Percentiles rank a stretch among this genome's conserved stretches.
Conservation (phyloP, 2,888 invertebrate genomes). For the Tortricodes alternella region DNA sequence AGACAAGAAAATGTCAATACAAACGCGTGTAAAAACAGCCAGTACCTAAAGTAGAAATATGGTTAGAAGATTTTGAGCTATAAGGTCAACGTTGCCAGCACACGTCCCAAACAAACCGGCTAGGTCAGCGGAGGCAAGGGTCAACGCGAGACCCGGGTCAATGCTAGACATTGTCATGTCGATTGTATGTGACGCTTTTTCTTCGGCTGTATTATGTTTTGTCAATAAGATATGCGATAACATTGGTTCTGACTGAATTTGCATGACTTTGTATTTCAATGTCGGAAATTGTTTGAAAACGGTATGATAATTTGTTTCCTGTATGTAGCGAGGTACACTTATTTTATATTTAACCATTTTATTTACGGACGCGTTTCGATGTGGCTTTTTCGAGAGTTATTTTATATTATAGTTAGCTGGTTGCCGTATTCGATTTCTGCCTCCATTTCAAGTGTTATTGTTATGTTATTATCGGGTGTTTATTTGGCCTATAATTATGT, state of each 20-base stretch:
- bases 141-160: conserved; percentile 61
- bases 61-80: conserved; percentile 21
- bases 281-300: background rate
- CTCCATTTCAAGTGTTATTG: too few relatives aligned
- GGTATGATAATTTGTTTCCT: background rate
- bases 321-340: background rate
- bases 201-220: conserved; percentile 24
- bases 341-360: background rate
- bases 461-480: too few relatives aligned
- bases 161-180: conserved; percentile 71
- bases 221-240: conserved; percentile 23
- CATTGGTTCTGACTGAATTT: conserved; percentile 1
- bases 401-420: too few relatives aligned
- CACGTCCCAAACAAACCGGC: conserved; percentile 66
- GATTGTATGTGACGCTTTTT: conserved; percentile 43
- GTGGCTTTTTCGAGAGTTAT: too few relatives aligned
- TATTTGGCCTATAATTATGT: too few relatives aligned
- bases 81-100: conserved; percentile 52
- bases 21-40: conserved; percentile 23
- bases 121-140: conserved; percentile 63
- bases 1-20: conserved; percentile 36
- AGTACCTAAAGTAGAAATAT: conserved; percentile 32
- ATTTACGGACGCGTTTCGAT: too few relatives aligned
- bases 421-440: too few relatives aligned
- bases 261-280: background rate